phyloP scores from a whole-genome alignment of 2,797 vertebrate species.

The Cuculus canorus region DNA sequence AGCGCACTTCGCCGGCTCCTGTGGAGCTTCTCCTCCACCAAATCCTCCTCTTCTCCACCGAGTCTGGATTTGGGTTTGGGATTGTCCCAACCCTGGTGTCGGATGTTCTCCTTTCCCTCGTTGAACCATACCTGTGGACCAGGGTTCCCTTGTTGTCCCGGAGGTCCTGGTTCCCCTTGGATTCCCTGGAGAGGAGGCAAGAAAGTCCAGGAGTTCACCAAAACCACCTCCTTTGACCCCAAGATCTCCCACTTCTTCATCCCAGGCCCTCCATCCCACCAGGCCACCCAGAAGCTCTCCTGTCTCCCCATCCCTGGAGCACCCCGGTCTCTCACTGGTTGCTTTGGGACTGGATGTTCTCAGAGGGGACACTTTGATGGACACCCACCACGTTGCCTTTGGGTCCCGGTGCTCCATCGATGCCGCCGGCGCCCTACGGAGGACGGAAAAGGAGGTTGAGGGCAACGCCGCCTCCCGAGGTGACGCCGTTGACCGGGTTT shows the following conservation, averaged over 20 bases:
- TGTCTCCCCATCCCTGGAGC: neutral
- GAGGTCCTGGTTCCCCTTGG: constrained; percentile 86
- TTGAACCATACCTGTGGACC: constrained; percentile 82
- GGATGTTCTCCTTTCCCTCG: too few species aligned
- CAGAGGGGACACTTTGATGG: accelerated
- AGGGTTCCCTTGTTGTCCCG: constrained; percentile 92
- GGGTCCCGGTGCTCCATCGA: constrained; percentile 84
- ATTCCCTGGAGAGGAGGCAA: constrained; percentile 79
- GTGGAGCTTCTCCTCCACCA: too few species aligned
- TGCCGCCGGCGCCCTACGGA: constrained; percentile 82
- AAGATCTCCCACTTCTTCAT: neutral
- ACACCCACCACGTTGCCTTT: constrained; percentile 87
- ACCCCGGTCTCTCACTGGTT: neutral
- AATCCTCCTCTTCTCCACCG: too few species aligned
- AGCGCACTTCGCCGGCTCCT: too few species aligned
- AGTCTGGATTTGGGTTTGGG: too few species aligned
- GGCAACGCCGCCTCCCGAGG: neutral
- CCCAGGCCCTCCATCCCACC: too few species aligned
- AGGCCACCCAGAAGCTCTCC: neutral
- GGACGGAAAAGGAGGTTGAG: neutral
- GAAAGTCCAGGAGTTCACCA: neutral
- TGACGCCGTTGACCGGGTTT: neutral
- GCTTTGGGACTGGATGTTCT: neutral
- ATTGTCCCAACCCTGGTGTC: too few species aligned
- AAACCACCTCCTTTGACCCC: neutral